Percentiles rank a stretch among this genome's conserved stretches.
phyloP scores from a whole-genome alignment of 2,113 vertebrate genomes.

The Harpagus bidentatus region DNA sequence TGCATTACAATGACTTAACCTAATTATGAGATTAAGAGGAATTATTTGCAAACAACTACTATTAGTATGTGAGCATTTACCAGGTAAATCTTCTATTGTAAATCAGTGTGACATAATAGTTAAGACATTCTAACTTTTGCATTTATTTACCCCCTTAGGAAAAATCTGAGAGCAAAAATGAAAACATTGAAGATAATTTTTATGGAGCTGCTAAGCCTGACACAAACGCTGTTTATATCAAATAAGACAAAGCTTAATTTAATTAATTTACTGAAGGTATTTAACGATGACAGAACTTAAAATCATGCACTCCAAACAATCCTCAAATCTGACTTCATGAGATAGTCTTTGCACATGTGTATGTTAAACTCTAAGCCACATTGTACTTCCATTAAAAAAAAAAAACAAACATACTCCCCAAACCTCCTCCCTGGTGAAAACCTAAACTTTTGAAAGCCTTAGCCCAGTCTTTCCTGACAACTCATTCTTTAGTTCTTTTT shows the following conservation, averaged over 20 bases:
- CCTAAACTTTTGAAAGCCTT: not conserved
- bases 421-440: accelerated
- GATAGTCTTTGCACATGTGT: not conserved
- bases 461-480: not conserved
- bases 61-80: not conserved
- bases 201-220: too few relatives aligned
- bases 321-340: not conserved
- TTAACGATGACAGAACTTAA: not conserved
- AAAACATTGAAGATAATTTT: not conserved
- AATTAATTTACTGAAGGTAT: not conserved
- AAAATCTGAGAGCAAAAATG: not conserved
- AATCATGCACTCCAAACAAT: not conserved
- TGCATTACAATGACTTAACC: not conserved
- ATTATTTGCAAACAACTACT: not conserved
- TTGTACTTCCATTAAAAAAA: not conserved
- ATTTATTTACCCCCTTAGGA: not conserved
- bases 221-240: not conserved
- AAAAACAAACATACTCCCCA: not conserved
- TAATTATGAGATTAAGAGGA: not conserved
- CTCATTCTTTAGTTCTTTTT: not conserved
- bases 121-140: not conserved
- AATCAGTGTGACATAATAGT: not conserved
- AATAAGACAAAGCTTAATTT: not conserved
- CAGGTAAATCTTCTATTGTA: not conserved
- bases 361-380: not conserved